Evolutionary conservation across 2,113 vertebrate genomes (phyloP).

Genomic region (Marcusenius ussheri): DNA sequence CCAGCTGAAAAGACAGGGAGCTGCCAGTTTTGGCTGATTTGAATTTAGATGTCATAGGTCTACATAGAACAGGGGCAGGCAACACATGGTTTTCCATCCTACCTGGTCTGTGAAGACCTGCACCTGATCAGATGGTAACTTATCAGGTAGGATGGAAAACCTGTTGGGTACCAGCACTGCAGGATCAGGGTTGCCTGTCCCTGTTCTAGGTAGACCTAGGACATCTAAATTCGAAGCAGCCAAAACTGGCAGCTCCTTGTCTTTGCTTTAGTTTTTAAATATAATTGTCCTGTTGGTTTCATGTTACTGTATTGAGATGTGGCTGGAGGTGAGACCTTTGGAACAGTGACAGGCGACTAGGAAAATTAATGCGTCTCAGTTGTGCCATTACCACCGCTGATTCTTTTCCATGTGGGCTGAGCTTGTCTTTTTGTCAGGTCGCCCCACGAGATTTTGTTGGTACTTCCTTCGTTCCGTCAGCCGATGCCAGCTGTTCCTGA

Average conservation of each 20-base stretch:
- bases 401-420: slow-evolving; percentile 54
- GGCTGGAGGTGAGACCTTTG: slow-evolving; percentile 29
- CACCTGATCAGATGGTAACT: background rate
- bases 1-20: background rate
- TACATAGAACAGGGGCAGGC: background rate
- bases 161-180: background rate
- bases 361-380: slow-evolving; percentile 34
- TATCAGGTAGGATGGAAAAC: background rate
- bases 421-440: slow-evolving; percentile 3
- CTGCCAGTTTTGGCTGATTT: background rate
- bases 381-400: slow-evolving; percentile 56
- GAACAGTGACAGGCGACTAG: background rate
- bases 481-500: background rate
- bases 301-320: background rate
- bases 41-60: background rate
- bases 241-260: background rate
- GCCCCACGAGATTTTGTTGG: background rate
- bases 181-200: background rate
- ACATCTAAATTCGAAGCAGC: background rate
- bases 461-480: background rate
- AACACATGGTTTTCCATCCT: background rate
- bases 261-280: background rate
- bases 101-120: background rate
- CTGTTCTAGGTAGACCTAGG: background rate
- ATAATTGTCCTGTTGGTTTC: background rate